Evolutionary conservation across 2,113 vertebrate genomes (phyloP).

Genomic region (Ardeotis arabs): DNA sequence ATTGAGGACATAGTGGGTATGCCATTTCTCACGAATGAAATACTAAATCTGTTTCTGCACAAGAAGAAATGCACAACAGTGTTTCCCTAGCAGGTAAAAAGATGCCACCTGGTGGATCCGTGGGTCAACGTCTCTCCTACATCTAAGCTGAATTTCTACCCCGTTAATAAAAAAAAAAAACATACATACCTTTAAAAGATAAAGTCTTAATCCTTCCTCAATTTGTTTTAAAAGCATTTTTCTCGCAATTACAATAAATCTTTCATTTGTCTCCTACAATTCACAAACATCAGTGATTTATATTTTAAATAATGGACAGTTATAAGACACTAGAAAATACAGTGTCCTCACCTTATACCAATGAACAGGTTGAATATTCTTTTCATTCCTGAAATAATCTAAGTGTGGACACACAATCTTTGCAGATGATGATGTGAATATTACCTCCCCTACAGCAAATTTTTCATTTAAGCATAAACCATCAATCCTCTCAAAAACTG

Average conservation of each 20-base stretch:
- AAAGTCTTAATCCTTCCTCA: background rate
- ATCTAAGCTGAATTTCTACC: background rate
- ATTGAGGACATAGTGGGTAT: background rate
- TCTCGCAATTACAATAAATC: background rate
- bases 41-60: background rate
- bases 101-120: background rate
- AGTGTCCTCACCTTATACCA: slow-evolving; percentile 85
- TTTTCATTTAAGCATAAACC: slow-evolving; percentile 65
- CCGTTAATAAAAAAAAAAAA: background rate
- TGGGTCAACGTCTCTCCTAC: background rate
- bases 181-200: background rate
- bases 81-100: background rate
- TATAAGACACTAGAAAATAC: background rate
- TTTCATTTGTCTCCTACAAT: background rate
- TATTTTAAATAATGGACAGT: background rate
- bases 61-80: background rate
- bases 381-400: slow-evolving; percentile 58
- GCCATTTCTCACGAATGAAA: background rate
- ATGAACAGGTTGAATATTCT: slow-evolving; percentile 60
- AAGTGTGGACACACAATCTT: slow-evolving; percentile 79
- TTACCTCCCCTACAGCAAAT: slow-evolving; percentile 24
- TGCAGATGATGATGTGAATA: slow-evolving; percentile 12
- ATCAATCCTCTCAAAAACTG: slow-evolving; percentile 65
- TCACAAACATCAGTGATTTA: background rate
- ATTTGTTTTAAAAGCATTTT: background rate